Percentiles rank a stretch among this genome's conserved stretches.
phyloP scores from a whole-genome alignment of 2,888 invertebrate genomes.

The Dicranocentrus wangi region DNA sequence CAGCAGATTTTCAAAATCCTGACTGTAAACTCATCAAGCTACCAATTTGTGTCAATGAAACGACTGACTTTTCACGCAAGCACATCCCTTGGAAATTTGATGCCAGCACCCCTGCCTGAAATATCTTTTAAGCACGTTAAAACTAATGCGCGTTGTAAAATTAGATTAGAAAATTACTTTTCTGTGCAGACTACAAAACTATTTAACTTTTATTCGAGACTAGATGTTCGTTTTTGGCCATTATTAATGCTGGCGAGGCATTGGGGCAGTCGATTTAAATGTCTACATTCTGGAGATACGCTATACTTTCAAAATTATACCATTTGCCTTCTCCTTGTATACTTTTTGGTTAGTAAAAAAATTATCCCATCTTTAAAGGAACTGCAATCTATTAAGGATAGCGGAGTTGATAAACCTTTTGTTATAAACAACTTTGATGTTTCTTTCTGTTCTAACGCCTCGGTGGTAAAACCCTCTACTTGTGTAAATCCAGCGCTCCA shows the following conservation, averaged over 20 bases:
- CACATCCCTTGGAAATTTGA: conserved; percentile 46
- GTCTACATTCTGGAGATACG: conserved; percentile 26
- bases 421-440: conserved; percentile 50
- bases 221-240: conserved; percentile 53
- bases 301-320: conserved; percentile 54
- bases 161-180: conserved; percentile 56
- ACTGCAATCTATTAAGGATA: conserved; percentile 39
- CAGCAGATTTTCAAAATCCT: conserved; percentile 50
- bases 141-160: conserved; percentile 41
- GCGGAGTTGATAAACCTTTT: conserved; percentile 38
- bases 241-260: conserved; percentile 40
- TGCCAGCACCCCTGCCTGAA: conserved; percentile 55
- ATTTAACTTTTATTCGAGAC: conserved; percentile 41
- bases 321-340: conserved; percentile 36
- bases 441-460: conserved; percentile 35
- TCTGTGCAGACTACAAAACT: conserved; percentile 49
- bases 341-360: conserved; percentile 48
- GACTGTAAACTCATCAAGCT: conserved; percentile 33
- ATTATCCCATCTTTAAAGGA: conserved; percentile 47
- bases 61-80: conserved; percentile 38
- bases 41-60: conserved; percentile 39
- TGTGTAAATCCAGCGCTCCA: conserved; percentile 34
- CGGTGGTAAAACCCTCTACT: not conserved
- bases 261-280: conserved; percentile 44
- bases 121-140: conserved; percentile 46